Conservation (phyloP, 2,888 invertebrate species). For the Eilema caniola region DNA sequence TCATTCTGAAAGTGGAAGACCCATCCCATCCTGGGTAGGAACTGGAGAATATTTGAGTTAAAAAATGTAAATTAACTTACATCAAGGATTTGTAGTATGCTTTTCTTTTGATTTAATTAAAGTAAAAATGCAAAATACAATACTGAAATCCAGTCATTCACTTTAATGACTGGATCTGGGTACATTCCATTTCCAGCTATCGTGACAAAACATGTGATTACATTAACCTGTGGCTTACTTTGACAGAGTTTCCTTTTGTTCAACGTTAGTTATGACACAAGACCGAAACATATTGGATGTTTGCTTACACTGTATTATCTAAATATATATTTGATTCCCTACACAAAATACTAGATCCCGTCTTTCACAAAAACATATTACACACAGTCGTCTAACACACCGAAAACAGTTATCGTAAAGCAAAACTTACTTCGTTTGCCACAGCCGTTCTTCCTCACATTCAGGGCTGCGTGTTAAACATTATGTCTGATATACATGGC, state of each 20-base stretch:
- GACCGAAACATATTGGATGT: background rate
- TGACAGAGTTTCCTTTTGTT: background rate
- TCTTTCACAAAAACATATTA: background rate
- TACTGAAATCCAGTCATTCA: too few relatives aligned
- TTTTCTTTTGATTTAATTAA: too few relatives aligned
- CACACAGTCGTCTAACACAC: background rate
- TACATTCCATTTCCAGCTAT: too few relatives aligned
- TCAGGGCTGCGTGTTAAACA: constrained; percentile 5
- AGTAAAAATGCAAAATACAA: too few relatives aligned
- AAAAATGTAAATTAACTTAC: too few relatives aligned
- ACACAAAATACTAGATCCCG: background rate
- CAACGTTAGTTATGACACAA: background rate
- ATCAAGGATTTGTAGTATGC: too few relatives aligned
- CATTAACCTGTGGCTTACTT: background rate
- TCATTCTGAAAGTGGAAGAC: too few relatives aligned
- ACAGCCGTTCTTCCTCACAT: background rate
- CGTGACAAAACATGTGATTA: background rate
- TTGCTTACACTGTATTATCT: background rate
- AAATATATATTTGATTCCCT: background rate
- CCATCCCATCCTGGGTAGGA: too few relatives aligned
- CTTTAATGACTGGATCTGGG: too few relatives aligned
- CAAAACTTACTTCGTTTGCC: constrained; percentile 10
- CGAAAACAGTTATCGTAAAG: constrained; percentile 12
- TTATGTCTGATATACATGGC: background rate
- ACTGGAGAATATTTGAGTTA: too few relatives aligned